Evolutionary conservation across 2,113 vertebrate genomes (phyloP), one percentile per base, ranked within the genome.

Genomic region (Alligator sinensis): DNA sequence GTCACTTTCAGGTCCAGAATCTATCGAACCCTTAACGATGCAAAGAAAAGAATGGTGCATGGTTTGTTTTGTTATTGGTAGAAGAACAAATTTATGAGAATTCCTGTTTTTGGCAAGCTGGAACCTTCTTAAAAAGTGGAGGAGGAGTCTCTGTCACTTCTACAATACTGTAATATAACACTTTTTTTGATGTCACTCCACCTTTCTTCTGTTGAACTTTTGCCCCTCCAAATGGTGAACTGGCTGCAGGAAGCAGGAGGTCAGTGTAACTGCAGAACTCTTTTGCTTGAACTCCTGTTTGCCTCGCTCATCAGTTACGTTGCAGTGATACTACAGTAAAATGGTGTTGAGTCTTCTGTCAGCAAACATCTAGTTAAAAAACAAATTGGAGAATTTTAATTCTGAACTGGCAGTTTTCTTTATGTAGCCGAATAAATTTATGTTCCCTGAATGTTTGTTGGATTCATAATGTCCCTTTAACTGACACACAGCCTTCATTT

Each of bases 11-110:
- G 24, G 11, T 86, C 63, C 74, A 10, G 27, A 21, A 83, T 57
- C 80, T 85, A 70, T 27, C 72, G 72, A 86, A 6, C 14, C 74
- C 22, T 66, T 27, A 28, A 77, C 16, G 76, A 84, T 82, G 86
- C 77, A 78, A 80, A 63, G 92, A 66, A 72, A 83, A 57, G 80
- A 75, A 75, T 95, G 93, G 84, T 2, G 60, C 92, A 89, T 57
- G 18, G 5, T 10, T 91, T 75, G 86, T 77, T 0, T 75, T 88
- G 81, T 89, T 82, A 78, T 75, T 88, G 81, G 88, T 82, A 78
- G 58, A 89, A 28, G 68, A 57, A 79, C 70, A 87, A 66, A 34
- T n/a, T 38, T 81, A 47, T 57, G 75, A 19, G 1, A 3, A 19
- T 83, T 19, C 28, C 34, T 34, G 34, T 34, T 34, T 34, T 34